Base-by-base conservation (phyloP, 2,113 vertebrate species). In the Trinectes maculatus region DNA sequence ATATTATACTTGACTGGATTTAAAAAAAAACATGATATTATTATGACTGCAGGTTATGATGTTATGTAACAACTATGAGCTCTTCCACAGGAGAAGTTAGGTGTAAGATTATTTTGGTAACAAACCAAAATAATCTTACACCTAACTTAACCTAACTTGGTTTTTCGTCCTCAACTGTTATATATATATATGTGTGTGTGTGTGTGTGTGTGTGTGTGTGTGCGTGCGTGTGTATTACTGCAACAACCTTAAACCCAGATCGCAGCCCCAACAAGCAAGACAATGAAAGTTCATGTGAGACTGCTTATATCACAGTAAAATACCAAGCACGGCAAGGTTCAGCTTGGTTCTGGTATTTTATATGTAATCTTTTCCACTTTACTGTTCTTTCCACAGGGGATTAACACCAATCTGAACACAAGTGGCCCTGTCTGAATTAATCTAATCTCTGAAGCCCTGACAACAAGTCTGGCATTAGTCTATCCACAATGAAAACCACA, bases 391-490 rank as follows among this genome's bases (percentile, higher is more conserved):
- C 53, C 16, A 37, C 7, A n/a, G 8, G 62, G 22, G 52, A 75
- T 64, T 59, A 82, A 53, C 58, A 57, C 25, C 55, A 31, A 51
- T 56, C 48, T 46, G 15, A 51, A 42, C 7, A 40, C 26, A 39
- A 65, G 71, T 11, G 24, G 42, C 24, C 29, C 9, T n/a, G n/a
- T 33, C 25, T 26, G 19, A 56, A 48, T 57, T 31, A 3, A 59
- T 33, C 71, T 26, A 47, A 60, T 68, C 31, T 60, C 40, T 21
- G n/a, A 60, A 65, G 36, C n/a, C 12, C 26, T 10, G 22, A 46
- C 46, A 69, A 47, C 47, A 69, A 57, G 59, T 53, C 9, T 22
- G 54, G 29, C 19, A 33, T 49, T 26, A 39, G 6, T 51, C 1
- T 6, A 19, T 9, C 6, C 31, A 59, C 18, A 46, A 25, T 39